Evolutionary conservation across 2,888 invertebrate species (phyloP).

Genomic region (Hipparchia sbordonii): DNA sequence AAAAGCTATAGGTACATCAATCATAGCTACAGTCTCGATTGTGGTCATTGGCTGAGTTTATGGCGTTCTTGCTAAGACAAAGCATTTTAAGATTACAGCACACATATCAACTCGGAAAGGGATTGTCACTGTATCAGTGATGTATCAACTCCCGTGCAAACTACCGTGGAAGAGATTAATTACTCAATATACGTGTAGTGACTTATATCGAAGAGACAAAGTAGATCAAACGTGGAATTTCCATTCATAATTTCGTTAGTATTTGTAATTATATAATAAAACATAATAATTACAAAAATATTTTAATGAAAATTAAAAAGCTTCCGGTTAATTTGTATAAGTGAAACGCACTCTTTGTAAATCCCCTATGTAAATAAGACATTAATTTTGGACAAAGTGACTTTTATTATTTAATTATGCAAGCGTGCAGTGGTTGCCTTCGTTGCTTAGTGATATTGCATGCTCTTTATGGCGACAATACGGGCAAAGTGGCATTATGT

Average conservation of each 20-base stretch:
- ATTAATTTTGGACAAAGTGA: slow-evolving; percentile 12
- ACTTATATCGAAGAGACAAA: too few relatives aligned
- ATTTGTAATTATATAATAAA: too few relatives aligned
- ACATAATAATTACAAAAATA: neutral
- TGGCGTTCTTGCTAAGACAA: too few relatives aligned
- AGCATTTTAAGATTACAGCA: too few relatives aligned
- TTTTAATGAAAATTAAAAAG: slow-evolving; percentile 2
- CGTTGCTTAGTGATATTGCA: slow-evolving; percentile 5
- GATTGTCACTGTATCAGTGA: too few relatives aligned
- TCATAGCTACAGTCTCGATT: neutral
- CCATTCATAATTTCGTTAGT: too few relatives aligned
- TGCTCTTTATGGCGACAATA: slow-evolving; percentile 4
- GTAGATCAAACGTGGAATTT: too few relatives aligned
- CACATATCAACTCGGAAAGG: too few relatives aligned
- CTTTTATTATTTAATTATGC: slow-evolving; percentile 20
- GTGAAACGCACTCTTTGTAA: slow-evolving; percentile 10
- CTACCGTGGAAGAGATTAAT: too few relatives aligned
- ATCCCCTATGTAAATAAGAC: neutral
- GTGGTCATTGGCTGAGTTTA: too few relatives aligned
- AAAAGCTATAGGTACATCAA: neutral
- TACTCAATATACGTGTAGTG: too few relatives aligned
- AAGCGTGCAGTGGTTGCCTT: slow-evolving; percentile 14
- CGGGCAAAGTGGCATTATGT: slow-evolving; percentile 10
- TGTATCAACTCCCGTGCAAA: too few relatives aligned
- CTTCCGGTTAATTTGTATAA: slow-evolving; percentile 1